Base-by-base conservation (phyloP, 2,888 invertebrate genomes). In the Deroplatys truncata region DNA sequence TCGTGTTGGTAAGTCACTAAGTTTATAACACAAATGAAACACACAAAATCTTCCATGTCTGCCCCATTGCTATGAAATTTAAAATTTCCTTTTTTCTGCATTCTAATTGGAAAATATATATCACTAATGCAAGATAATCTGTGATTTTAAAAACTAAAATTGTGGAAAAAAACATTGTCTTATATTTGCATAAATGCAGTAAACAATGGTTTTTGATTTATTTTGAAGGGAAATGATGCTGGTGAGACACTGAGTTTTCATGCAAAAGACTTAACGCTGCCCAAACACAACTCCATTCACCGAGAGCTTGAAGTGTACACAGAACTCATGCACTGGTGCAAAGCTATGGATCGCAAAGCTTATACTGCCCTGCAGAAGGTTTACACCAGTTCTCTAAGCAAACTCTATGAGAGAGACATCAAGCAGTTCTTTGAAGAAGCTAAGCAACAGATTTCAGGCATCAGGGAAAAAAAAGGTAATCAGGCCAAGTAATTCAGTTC, bases 291-390 rank as follows among this genome's bases (percentile, higher is more conserved):
- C 91, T 95, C 95, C 86, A 97, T 98, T 91, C 99, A 99, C 94
- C 96, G 96, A 90, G 98, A 98, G 93, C 95, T 99, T 91, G 95
- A 95, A 92, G 97, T 97, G 28, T 98, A 98, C 93, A 96, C 97
- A 56, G 98, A 98, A 91, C 95, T 99, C 91, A 98, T 99, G 97
- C 97, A 97, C 92, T 98, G 98, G 97, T 95, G 98, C 89, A 97
- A 98, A 93, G 96, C 96, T 43, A 96, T 98, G 95, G 98, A 98
- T 93, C 95, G 96, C 89, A 96, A 96, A 92, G 96, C 97, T 0
- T 99, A 98, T 93, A 95, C 96, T 89, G 97, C 97, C 84, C 95
- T 99, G 28, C 96, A 96, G 87, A 97, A 96, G 93, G 97, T 94
- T 84, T 98, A 99, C 93, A 97, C 97, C 82, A 94, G 95, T 91